phyloP scores from a whole-genome alignment of 1,140 invertebrate species.

The Drosophila insularis region DNA sequence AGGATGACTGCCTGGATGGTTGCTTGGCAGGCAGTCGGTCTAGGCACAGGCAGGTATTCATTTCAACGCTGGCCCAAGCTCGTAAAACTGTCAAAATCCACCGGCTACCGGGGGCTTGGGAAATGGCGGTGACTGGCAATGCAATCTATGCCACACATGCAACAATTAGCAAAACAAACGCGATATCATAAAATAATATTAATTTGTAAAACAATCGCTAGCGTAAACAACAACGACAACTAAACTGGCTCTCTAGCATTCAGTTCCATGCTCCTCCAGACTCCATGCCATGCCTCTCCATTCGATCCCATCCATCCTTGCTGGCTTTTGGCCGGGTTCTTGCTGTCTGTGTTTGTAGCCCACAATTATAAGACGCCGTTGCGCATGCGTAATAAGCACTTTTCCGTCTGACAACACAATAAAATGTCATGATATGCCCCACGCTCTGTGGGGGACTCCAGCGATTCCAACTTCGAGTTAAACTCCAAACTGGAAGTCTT shows the following conservation, averaged over 20 bases:
- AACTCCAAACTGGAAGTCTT: neutral
- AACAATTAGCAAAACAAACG: constrained; percentile 82
- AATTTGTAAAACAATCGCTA: constrained; percentile 80
- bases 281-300: neutral
- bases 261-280: neutral
- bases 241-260: constrained; percentile 31
- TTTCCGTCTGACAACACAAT: constrained; percentile 82
- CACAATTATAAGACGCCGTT: constrained; percentile 74
- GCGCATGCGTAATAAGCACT: constrained; percentile 82
- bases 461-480: neutral
- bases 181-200: constrained; percentile 82
- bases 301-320: constrained; percentile 46
- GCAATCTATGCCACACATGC: constrained; percentile 81
- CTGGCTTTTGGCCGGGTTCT: constrained; percentile 12
- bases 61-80: constrained; percentile 70
- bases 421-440: constrained; percentile 83
- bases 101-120: constrained; percentile 63
- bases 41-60: constrained; percentile 60
- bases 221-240: constrained; percentile 73
- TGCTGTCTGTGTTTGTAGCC: constrained; percentile 54
- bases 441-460: constrained; percentile 69
- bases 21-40: neutral
- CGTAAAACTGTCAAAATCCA: constrained; percentile 81
- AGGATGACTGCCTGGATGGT: neutral
- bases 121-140: constrained; percentile 51